A percentile compares a stretch with the other conserved stretches of the same genome.
Evolutionary conservation across 2,797 vertebrate genomes (phyloP).

Genomic region (Argyrosomus regius): DNA sequence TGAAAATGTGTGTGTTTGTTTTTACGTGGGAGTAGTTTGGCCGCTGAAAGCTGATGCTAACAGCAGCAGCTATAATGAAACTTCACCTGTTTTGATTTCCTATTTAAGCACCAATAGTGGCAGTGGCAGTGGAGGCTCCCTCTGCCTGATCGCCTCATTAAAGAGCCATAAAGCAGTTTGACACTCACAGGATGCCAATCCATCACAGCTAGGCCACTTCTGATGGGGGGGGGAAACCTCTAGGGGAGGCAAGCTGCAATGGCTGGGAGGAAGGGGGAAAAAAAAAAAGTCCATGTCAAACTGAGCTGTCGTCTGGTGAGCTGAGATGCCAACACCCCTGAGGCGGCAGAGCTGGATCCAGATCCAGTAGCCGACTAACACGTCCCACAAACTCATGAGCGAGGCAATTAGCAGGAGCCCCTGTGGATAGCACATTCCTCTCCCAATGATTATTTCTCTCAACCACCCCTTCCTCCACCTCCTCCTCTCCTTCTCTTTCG

Average conservation of each 20-base stretch:
- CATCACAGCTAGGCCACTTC: conserved; percentile 83
- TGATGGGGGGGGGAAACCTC: conserved; percentile 71
- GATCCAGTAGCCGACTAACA: conserved; percentile 81
- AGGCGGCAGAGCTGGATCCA: conserved; percentile 77
- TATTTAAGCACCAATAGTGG: conserved; percentile 63
- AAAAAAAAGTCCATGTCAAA: conserved; percentile 74
- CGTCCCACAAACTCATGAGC: conserved; percentile 80
- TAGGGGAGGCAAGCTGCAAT: conserved; percentile 71
- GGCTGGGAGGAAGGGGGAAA: conserved; percentile 49
- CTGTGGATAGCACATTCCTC: conserved; percentile 79
- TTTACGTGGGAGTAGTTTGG: conserved; percentile 11
- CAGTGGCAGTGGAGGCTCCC: conserved; percentile 52
- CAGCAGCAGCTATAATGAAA: conserved; percentile 67
- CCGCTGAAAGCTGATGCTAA: conserved; percentile 23
- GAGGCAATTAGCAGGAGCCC: conserved; percentile 86
- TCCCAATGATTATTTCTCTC: conserved; percentile 71
- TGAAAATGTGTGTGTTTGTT: conserved; percentile 37
- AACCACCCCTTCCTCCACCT: background rate
- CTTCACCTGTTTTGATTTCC: conserved; percentile 77
- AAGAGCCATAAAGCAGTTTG: conserved; percentile 85
- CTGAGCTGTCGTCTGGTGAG: conserved; percentile 82
- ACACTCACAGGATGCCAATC: conserved; percentile 86
- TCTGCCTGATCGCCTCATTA: conserved; percentile 83
- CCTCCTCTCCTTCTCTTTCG: conserved; percentile 15
- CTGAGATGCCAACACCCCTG: conserved; percentile 81